Evolutionary conservation across 2,888 invertebrate genomes (phyloP), one percentile per base, ranked within the genome.

Genomic region (Eulithis prunata): DNA sequence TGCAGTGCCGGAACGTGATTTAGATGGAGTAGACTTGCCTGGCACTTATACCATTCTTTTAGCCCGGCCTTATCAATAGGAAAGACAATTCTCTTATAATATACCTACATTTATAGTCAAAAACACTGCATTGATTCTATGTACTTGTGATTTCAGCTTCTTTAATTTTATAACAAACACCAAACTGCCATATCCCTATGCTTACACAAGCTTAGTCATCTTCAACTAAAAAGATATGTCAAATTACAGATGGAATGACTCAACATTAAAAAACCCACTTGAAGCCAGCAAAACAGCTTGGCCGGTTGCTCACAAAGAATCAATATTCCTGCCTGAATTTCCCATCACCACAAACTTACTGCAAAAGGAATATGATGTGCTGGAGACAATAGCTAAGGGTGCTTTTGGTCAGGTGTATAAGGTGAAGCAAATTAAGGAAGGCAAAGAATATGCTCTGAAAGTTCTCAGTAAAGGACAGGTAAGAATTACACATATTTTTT

Each of bases 401-500:
- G 97, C 98, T 21, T 99, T 97, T 88, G 98, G 98, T 28, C 95
- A 96, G 87, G 98, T 99, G 4, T 96, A 96, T 79, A 96, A 96
- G 94, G 97, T 97, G 12, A 90, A 93, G 71, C 95, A 95, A 82
- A 94, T 94, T 62, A 94, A 94, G 74, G 94, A 95, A 65, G 91
- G 94, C 68, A 93, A 95, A 77, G 87, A 95, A 71, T 98, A 96
- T 91, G 98, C 98, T 59, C 94, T 98, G 74, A 99, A 99, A 95
- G 96, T 97, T 66, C 94, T 97, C 14, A 95, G 95, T 71, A 97
- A 97, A 89, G 94, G 96, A 54, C 96, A 96, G 94, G 96, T 96
- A 80, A 84, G 84, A 75, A 43, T 32, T 14, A n/a, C 8, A 14
- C 21, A 32, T 6, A 32, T 3, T 2, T 3, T 32, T 32, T 32